Conservation (phyloP, 37 sponge, comb jelly and placozoan genomes). For the Geodia barretti region DNA sequence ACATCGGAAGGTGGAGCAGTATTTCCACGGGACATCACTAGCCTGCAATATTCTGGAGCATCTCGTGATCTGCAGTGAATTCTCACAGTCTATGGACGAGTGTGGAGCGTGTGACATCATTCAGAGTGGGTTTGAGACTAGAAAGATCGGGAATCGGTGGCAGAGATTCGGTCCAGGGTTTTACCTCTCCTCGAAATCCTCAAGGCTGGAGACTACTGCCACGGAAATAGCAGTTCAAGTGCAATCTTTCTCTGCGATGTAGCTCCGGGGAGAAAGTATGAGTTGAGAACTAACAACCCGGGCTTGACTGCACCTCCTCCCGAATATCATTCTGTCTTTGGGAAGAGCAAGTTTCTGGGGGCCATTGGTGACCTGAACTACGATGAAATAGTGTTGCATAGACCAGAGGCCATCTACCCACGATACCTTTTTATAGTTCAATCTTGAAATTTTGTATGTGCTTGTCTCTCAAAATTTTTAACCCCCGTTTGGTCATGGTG, state of each 20-base stretch:
- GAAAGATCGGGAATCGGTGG: conserved; percentile 1
- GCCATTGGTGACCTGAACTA: conserved; percentile 32
- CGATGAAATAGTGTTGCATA: conserved; percentile 41
- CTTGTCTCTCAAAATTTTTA: background rate
- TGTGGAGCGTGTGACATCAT: conserved; percentile 60
- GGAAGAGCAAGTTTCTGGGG: background rate
- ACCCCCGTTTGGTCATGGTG: no score
- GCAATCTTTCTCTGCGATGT: conserved; percentile 22
- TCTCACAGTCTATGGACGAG: no score
- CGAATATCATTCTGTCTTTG: conserved; percentile 44
- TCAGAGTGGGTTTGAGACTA: conserved; percentile 29
- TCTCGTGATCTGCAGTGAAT: conserved; percentile 1
- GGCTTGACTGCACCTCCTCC: conserved; percentile 6
- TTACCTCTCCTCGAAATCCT: conserved; percentile 1
- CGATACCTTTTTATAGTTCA: conserved; percentile 28
- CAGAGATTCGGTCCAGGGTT: conserved; percentile 14
- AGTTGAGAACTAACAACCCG: background rate
- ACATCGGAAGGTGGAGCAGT: conserved; percentile 19
- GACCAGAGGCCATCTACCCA: conserved; percentile 32
- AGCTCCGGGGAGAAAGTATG: conserved; percentile 2
- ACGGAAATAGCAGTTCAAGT: background rate
- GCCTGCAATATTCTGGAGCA: conserved; percentile 9
- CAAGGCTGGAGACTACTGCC: background rate
- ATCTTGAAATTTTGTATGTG: background rate
- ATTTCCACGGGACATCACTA: conserved; percentile 37